These are phyloP conservation scores for Buphagus erythrorhynchus DNA, from an alignment of 2,797 vertebrate genomes.

Conservation along the genomic window DNA sequence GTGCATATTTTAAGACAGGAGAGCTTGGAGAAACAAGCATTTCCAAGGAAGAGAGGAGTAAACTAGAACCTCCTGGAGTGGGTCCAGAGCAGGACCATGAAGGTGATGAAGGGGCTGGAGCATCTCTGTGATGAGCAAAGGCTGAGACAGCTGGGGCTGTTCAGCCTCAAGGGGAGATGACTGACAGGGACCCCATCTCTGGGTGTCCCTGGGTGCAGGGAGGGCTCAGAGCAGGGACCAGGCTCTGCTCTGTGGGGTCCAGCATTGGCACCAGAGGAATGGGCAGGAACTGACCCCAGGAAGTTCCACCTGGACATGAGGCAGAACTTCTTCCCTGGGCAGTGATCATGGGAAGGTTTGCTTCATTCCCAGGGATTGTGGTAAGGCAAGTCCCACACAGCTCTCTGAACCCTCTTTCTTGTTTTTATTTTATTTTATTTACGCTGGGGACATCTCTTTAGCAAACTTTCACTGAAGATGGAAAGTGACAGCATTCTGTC, in stretches of 20 bases:
- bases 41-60: neutral
- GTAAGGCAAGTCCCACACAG: neutral
- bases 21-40: neutral
- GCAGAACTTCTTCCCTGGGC: neutral
- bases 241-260: neutral
- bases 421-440: neutral
- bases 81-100: neutral
- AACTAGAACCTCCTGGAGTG: neutral
- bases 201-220: neutral
- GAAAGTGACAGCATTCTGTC: neutral
- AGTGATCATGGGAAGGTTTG: neutral
- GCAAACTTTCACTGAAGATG: neutral
- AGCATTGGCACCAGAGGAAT: neutral
- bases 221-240: neutral
- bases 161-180: neutral
- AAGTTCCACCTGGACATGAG: accelerated
- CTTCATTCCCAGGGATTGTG: neutral
- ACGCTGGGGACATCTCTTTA: neutral
- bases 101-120: neutral
- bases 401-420: neutral
- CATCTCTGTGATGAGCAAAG: neutral
- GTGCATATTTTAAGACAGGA: neutral
- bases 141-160: neutral
- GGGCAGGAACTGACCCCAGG: neutral
- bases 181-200: neutral